Base-by-base conservation (phyloP, 2,888 invertebrate species). In the Chaetogeoica ovagalla region DNA sequence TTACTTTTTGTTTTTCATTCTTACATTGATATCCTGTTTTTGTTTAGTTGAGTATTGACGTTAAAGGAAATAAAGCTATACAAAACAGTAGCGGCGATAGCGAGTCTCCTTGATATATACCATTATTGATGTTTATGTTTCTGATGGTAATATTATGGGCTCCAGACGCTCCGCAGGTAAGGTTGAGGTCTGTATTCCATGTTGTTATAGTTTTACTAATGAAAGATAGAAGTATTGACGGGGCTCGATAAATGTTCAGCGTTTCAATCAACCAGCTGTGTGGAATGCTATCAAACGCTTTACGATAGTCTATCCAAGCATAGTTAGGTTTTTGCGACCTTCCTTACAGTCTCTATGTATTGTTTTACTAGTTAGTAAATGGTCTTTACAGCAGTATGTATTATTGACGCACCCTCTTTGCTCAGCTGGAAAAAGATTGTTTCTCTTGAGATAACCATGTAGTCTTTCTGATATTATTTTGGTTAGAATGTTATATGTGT, bases 11-110 rank as follows among this genome's bases (percentile, higher is more conserved):
- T 39, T 62, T n/a, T 19, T 37, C 21, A 39, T 63, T 62, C 39
- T 43, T 75, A 19, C 62, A 39, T 19, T 75, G 23, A 48, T 75
- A 75, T 30, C 75, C 75, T 43, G n/a, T 63, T 30, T 62, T 63
- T 62, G 48, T 17, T 21, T 37, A 39, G 19, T 63, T 75, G n/a
- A 75, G 37, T 52, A 23, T 63, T n/a, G 30, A 37, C 52, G 75
- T 63, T 37, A 75, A 21, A n/a, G 75, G 75, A 5, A 75, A 63
- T 23, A 75, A 30, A 30, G 37, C 65, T 19, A 75, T 75, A 48
- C 75, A 75, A 65, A 75, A 75, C 62, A 75, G 65, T n/a, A 75
- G 43, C 19, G 75, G 75, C 15, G 75, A 75, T 13, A 75, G 48
- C 9, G 63, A 11, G 23, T 75, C 75, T 63, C 75, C 75, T 43